These are phyloP conservation scores for Heliothis subflexa DNA, from an alignment of 1,140 invertebrate genomes.

Conservation along the genomic window DNA sequence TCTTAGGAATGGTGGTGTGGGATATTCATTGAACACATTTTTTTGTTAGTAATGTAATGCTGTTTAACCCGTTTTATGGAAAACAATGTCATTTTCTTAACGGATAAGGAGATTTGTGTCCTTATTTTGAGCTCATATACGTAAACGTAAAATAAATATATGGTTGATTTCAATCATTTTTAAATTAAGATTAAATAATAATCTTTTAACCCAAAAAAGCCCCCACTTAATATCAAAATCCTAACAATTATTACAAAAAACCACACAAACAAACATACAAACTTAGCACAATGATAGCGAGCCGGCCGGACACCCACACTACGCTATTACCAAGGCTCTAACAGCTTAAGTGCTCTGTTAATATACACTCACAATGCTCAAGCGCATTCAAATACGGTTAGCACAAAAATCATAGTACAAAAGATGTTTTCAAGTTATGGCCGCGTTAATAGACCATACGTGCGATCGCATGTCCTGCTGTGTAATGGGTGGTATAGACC, in stretches of 20 bases:
- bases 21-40: slow-evolving; percentile 1
- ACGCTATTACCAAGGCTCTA: slow-evolving; percentile 59
- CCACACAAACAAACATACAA: neutral
- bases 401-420: slow-evolving; percentile 62
- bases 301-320: slow-evolving; percentile 55
- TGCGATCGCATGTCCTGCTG: slow-evolving; percentile 50
- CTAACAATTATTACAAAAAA: neutral
- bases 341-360: slow-evolving; percentile 71
- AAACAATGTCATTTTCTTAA: neutral
- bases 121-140: too few relatives aligned
- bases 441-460: slow-evolving; percentile 61
- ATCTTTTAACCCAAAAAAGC: too few relatives aligned
- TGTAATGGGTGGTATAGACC: slow-evolving; percentile 49
- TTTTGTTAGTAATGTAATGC: neutral
- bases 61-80: slow-evolving; percentile 5
- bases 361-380: slow-evolving; percentile 56
- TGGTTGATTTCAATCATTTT: too few relatives aligned
- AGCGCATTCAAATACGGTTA: slow-evolving; percentile 58
- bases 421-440: slow-evolving; percentile 61
- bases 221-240: neutral
- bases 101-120: too few relatives aligned
- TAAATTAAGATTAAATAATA: too few relatives aligned
- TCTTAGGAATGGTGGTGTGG: slow-evolving; percentile 3
- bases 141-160: too few relatives aligned
- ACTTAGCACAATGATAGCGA: slow-evolving; percentile 29